Conservation (phyloP, 1,140 invertebrate species). For the Geopemphigus sp. region DNA sequence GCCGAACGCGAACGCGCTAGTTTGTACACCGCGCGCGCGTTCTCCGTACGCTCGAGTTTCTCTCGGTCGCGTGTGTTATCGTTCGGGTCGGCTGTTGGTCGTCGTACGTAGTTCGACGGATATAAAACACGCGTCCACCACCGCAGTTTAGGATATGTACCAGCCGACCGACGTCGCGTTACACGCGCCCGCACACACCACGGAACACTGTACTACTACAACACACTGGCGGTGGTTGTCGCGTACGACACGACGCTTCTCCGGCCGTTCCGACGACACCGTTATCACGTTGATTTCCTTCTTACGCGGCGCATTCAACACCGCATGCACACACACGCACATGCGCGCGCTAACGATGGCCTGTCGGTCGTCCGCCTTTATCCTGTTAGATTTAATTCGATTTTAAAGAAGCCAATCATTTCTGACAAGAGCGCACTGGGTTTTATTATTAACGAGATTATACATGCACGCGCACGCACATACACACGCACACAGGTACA, state of each 20-base stretch:
- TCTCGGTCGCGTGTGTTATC: neutral
- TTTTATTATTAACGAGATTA: constrained; percentile 45
- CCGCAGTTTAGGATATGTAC: neutral
- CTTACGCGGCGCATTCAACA: constrained; percentile 2
- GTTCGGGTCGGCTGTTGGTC: neutral
- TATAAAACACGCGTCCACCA: neutral
- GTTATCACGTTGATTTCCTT: neutral
- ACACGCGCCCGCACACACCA: neutral
- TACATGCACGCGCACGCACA: neutral
- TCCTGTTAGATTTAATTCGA: constrained; percentile 39
- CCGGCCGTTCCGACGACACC: too few species aligned
- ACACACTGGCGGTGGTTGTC: neutral
- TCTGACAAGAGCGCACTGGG: constrained; percentile 9
- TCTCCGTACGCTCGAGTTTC: neutral
- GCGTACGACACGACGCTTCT: neutral
- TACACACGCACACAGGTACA: too few species aligned
- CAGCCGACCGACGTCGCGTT: neutral
- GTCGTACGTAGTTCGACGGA: neutral
- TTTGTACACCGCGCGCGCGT: too few species aligned
- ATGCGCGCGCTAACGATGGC: constrained; percentile 5
- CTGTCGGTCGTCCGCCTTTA: neutral
- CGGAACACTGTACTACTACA: neutral
- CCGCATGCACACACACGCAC: neutral
- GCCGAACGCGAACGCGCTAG: neutral
- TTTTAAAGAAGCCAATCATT: constrained; percentile 45